Base-by-base conservation (phyloP, 1,140 invertebrate species). In the Thaumatotibia leucotreta region DNA sequence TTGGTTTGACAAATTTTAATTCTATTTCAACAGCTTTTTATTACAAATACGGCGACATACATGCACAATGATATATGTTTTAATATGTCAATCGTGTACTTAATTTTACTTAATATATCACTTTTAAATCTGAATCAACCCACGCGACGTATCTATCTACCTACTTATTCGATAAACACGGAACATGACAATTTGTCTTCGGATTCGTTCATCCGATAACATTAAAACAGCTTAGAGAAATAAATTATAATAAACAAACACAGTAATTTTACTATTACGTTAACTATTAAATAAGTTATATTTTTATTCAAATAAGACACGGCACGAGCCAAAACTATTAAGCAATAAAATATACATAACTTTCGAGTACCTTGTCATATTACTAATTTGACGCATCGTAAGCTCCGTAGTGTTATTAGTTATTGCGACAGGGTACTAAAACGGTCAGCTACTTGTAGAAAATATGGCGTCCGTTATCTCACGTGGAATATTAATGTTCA, bases 401-500 rank as follows among this genome's bases (percentile, higher is more conserved):
- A 14, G 1, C 2, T 4, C 0, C 6, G 0, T 14, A 5, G 35
- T 39, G 4, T n/a, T 5, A 1, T 14, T n/a, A 0, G 4, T 39
- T 39, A 39, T n/a, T 14, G 35, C n/a, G 35, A 39, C 35, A 39
- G 14, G n/a, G 35, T 39, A 14, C 6, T 39, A 39, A 39, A 39
- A 14, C 4, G 35, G n/a, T 39, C 10, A 33, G 32, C 4, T 4
- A 9, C n/a, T 39, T 39, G 35, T 39, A 54, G n/a, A n/a, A n/a
- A 54, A 54, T 54, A 54, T 54, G 23, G 23, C 50, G 50, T 4
- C 22, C 8, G 49, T 54, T 54, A 54, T 54, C 50, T 54, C 50
- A 24, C 23, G 50, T 54, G 5, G 23, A 54, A 54, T 54, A 54
- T 54, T 54, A 54, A 54, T 54, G 24, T 24, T 14, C 50, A 24